These are phyloP conservation scores for Carterocephalus palaemon DNA, from an alignment of 2,888 invertebrate genomes.

Conservation along the genomic window DNA sequence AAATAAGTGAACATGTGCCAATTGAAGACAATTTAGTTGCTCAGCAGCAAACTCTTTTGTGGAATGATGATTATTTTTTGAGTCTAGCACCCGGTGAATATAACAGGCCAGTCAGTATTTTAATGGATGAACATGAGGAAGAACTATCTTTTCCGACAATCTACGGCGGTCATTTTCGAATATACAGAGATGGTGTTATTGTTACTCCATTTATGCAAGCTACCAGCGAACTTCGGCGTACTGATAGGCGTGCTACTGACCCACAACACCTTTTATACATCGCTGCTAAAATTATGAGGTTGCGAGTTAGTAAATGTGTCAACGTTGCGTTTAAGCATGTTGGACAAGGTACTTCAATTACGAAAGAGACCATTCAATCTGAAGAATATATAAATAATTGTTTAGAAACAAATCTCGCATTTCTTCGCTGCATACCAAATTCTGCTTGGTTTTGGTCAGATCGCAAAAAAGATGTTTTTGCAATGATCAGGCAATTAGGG, in stretches of 20 bases:
- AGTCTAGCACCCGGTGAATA: constrained; percentile 24
- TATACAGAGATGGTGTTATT: constrained; percentile 34
- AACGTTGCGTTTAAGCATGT: constrained; percentile 32
- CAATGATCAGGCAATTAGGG: constrained; percentile 52
- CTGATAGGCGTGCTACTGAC: constrained; percentile 40
- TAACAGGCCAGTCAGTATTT: constrained; percentile 34
- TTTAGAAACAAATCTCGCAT: constrained; percentile 39
- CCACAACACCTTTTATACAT: constrained; percentile 42
- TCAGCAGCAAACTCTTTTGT: constrained; percentile 28
- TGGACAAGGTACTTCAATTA: constrained; percentile 32
- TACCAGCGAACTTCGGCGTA: constrained; percentile 40
- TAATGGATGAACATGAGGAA: constrained; percentile 46
- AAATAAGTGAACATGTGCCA: constrained; percentile 34
- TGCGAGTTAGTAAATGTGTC: constrained; percentile 26
- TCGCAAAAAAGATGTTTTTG: constrained; percentile 49
- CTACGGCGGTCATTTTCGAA: constrained; percentile 39
- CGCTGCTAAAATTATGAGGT: constrained; percentile 41
- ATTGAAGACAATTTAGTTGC: constrained; percentile 35
- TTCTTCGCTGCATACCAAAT: constrained; percentile 47
- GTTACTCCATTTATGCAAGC: constrained; percentile 40
- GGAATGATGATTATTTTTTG: constrained; percentile 23
- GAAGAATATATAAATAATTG: constrained; percentile 37
- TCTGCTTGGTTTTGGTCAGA: constrained; percentile 47
- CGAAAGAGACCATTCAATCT: no score
- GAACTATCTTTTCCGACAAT: constrained; percentile 50